Evolutionary conservation across 2,797 vertebrate genomes (phyloP).

Genomic region (Cynopterus sphinx): DNA sequence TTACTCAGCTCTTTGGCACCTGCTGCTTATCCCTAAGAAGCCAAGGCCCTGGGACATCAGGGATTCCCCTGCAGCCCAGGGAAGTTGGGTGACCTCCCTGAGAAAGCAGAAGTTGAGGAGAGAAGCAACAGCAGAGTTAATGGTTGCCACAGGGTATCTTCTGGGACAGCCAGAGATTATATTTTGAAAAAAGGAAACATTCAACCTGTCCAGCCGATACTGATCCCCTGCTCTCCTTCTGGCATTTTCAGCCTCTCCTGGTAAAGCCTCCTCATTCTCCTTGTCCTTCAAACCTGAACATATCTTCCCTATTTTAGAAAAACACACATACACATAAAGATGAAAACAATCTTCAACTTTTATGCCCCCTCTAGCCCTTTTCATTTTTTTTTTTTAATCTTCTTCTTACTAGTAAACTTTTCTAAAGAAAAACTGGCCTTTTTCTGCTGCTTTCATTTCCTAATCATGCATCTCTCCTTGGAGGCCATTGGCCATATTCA

Average conservation of each 20-base stretch:
- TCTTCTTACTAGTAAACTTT: not conserved
- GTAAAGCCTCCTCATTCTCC: not conserved
- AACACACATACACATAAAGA: not conserved
- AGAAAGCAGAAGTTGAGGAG: not conserved
- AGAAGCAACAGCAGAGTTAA: not conserved
- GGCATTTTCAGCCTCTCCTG: not conserved
- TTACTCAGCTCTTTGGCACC: slow-evolving; percentile 28
- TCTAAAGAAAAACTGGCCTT: not conserved
- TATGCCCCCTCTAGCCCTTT: not conserved
- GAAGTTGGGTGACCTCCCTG: not conserved
- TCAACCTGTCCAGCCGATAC: not conserved
- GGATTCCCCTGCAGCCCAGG: slow-evolving; percentile 11
- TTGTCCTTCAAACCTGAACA: not conserved
- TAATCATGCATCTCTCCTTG: not conserved
- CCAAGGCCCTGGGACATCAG: not conserved
- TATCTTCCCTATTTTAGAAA: slow-evolving; percentile 43
- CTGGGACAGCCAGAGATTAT: not conserved
- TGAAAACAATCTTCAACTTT: not conserved
- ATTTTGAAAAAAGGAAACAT: not conserved
- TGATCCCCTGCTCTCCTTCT: not conserved
- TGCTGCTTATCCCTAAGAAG: not conserved
- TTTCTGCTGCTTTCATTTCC: not conserved
- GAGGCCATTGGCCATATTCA: not conserved
- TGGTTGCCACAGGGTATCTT: not conserved
- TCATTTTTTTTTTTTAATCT: not conserved